Conservation (phyloP, 2,888 invertebrate genomes). For the Xylophagus ater region DNA sequence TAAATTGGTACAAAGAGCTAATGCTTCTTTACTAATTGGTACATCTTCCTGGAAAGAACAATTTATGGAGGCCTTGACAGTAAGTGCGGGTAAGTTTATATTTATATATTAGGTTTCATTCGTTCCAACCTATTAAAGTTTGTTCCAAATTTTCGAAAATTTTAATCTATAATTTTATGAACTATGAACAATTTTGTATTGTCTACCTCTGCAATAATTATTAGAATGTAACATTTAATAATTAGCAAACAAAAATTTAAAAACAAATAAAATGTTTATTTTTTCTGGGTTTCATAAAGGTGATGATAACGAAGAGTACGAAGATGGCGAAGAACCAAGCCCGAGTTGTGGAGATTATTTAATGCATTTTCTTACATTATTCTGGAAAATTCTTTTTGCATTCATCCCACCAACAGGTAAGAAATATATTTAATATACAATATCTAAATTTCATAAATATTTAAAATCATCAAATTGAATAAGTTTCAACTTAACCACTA, state of each 20-base stretch:
- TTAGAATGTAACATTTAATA: not conserved
- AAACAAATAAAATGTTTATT: not conserved
- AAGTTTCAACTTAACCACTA: too few relatives aligned
- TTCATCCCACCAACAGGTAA: constrained; percentile 96
- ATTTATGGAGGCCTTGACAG: constrained; percentile 92
- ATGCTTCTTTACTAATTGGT: constrained; percentile 84
- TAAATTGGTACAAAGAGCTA: constrained; percentile 93
- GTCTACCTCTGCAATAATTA: too few relatives aligned
- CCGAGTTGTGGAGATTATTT: constrained; percentile 88
- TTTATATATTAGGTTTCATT: constrained; percentile 3
- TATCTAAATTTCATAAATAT: constrained; percentile 3
- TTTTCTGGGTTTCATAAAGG: too few relatives aligned
- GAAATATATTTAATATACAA: too few relatives aligned
- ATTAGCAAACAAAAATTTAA: not conserved
- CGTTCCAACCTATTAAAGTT: too few relatives aligned
- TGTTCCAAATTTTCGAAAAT: too few relatives aligned
- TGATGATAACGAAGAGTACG: constrained; percentile 47
- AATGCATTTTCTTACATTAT: constrained; percentile 89
- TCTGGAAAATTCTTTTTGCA: constrained; percentile 97
- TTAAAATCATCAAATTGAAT: not conserved
- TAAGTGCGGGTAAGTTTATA: constrained; percentile 61
- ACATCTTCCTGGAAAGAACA: constrained; percentile 99
- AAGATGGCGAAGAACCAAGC: constrained; percentile 47
- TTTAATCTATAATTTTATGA: too few relatives aligned
- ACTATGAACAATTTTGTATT: too few relatives aligned